Evolutionary conservation across 2,113 vertebrate species (phyloP).

Genomic region (Poecile atricapillus): DNA sequence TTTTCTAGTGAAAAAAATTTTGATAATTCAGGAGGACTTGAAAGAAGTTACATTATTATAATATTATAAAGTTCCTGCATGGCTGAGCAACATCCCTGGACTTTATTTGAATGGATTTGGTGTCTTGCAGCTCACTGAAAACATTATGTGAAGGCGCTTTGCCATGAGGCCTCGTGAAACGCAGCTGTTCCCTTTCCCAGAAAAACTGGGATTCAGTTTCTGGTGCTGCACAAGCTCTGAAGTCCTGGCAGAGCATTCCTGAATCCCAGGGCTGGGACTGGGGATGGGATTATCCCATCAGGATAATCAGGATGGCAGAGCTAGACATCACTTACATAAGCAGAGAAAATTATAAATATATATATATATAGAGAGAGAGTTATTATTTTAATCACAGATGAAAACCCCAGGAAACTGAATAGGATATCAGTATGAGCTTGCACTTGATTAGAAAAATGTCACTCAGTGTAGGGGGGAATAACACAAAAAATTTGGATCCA

Average conservation of each 20-base stretch:
- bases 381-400: neutral
- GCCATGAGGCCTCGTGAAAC: neutral
- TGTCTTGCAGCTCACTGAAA: neutral
- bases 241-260: neutral
- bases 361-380: too few species aligned
- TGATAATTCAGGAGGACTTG: neutral
- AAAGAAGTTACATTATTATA: neutral
- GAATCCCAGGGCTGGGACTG: neutral
- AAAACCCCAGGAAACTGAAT: neutral
- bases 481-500: neutral
- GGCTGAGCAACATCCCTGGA: neutral
- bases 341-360: neutral
- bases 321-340: neutral
- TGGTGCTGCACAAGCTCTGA: neutral
- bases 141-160: neutral
- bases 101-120: neutral
- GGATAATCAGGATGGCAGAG: neutral
- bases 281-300: neutral
- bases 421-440: too few species aligned
- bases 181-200: slow-evolving; percentile 2
- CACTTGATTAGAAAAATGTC: neutral
- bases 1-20: neutral
- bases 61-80: neutral
- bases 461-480: neutral
- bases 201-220: slow-evolving; percentile 8